Percentiles rank a stretch among this genome's conserved stretches.
phyloP scores from a whole-genome alignment of 2,888 invertebrate species.

The Drosophila fungiperda region DNA sequence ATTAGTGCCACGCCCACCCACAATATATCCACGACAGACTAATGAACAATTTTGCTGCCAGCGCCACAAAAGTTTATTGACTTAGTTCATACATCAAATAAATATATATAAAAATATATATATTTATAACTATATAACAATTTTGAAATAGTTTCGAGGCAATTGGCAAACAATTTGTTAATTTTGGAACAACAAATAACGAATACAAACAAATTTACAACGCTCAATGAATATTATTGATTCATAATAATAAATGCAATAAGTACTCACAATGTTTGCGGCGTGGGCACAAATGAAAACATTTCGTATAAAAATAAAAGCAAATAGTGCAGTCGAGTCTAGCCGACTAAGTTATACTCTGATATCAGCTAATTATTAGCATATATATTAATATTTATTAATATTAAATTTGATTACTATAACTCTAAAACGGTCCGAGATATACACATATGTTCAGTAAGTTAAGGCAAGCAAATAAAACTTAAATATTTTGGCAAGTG shows the following conservation, averaged over 20 bases:
- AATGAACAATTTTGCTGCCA: conserved; percentile 25
- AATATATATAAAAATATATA: background rate
- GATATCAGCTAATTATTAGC: background rate
- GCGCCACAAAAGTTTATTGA: conserved; percentile 55
- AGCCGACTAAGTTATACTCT: background rate
- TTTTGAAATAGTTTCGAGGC: conserved; percentile 18
- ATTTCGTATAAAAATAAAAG: background rate
- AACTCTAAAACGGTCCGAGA: background rate
- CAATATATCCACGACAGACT: background rate
- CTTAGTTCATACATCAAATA: conserved; percentile 25
- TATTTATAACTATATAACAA: background rate
- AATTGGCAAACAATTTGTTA: conserved; percentile 8
- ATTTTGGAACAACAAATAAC: background rate
- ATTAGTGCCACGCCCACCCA: conserved; percentile 50
- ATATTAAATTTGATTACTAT: too few species aligned
- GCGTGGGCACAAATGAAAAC: conserved; percentile 18
- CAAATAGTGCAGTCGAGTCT: background rate
- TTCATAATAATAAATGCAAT: conserved; percentile 37
- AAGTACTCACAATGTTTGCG: conserved; percentile 12
- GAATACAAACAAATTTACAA: conserved; percentile 9
- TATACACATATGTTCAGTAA: background rate
- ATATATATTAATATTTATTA: too few species aligned
- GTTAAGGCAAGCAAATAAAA: background rate
- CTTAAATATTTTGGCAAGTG: background rate
- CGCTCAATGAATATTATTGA: conserved; percentile 43